A percentile compares a stretch with the other conserved stretches of the same genome.
Conservation (phyloP, 2,888 invertebrate genomes). For the Rhingia campestris region DNA sequence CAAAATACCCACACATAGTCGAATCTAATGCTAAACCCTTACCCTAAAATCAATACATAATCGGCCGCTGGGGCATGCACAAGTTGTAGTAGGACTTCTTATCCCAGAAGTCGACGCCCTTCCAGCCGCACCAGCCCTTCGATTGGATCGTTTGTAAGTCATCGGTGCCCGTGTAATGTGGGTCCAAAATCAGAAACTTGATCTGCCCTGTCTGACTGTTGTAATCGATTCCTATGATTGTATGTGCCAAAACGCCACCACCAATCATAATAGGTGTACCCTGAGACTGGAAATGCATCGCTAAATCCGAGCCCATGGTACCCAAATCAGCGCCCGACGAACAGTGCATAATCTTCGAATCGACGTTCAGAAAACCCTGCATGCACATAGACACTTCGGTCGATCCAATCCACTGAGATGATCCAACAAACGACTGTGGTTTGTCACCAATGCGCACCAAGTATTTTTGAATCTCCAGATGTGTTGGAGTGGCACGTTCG, state of each 20-base stretch:
- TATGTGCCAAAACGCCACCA: conserved; percentile 98
- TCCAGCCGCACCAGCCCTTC: conserved; percentile 99
- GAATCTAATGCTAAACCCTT: conserved; percentile 9
- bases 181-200: conserved; percentile 97
- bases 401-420: conserved; percentile 98
- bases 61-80: conserved; percentile 90
- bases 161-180: conserved; percentile 97
- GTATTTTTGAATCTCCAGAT: conserved; percentile 95
- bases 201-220: conserved; percentile 90
- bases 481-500: conserved; percentile 89
- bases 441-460: conserved; percentile 98
- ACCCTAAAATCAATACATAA: conserved; percentile 77
- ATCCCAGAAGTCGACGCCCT: conserved; percentile 96
- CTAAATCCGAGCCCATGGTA: conserved; percentile 90
- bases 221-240: conserved; percentile 96
- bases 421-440: conserved; percentile 92
- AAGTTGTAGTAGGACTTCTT: conserved; percentile 97
- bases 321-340: conserved; percentile 93
- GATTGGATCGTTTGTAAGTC: conserved; percentile 88
- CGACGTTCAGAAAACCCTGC: conserved; percentile 90
- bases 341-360: conserved; percentile 92
- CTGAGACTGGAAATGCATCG: conserved; percentile 94
- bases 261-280: conserved; percentile 99
- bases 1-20: conserved; percentile 19
- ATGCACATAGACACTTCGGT: conserved; percentile 97